phyloP scores from a whole-genome alignment of 2,797 vertebrate genomes.

The Micrastur ruficollis region DNA sequence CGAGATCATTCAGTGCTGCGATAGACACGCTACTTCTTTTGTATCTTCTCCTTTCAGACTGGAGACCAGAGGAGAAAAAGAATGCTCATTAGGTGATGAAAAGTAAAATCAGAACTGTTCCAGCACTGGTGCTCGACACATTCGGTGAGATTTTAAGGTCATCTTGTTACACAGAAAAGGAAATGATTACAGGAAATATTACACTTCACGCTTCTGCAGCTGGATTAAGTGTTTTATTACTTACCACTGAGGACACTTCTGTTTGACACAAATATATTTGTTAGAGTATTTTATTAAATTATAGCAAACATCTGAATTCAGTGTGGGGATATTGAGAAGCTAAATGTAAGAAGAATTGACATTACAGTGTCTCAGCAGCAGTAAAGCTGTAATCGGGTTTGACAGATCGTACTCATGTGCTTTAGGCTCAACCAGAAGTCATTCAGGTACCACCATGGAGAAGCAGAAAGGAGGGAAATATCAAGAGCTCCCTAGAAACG shows the following conservation, averaged over 20 bases:
- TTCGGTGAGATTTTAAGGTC: constrained; percentile 33
- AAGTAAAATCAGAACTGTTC: constrained; percentile 2
- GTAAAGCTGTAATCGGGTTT: constrained; percentile 35
- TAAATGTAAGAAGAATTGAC: constrained; percentile 54
- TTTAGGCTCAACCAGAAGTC: constrained; percentile 4
- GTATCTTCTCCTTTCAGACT: background rate
- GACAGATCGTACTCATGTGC: constrained; percentile 39
- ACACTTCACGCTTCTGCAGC: constrained; percentile 36
- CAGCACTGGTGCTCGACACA: background rate
- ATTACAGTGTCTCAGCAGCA: constrained; percentile 17
- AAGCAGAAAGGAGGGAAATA: background rate
- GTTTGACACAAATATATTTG: constrained; percentile 62
- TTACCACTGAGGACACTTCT: constrained; percentile 52
- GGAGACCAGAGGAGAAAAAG: background rate
- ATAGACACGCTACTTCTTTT: background rate
- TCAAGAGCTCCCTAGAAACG: background rate
- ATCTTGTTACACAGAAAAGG: constrained; percentile 14
- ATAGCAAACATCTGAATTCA: constrained; percentile 62
- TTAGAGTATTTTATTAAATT: constrained; percentile 64
- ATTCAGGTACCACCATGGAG: background rate
- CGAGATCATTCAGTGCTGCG: background rate
- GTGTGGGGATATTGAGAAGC: constrained; percentile 46
- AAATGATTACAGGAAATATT: constrained; percentile 45
- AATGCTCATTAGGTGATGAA: background rate
- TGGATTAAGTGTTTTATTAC: constrained; percentile 67